Evolutionary conservation across 2,888 invertebrate species (phyloP), one percentile per base, ranked within the genome.

Genomic region (Sphaerophoria taeniata): DNA sequence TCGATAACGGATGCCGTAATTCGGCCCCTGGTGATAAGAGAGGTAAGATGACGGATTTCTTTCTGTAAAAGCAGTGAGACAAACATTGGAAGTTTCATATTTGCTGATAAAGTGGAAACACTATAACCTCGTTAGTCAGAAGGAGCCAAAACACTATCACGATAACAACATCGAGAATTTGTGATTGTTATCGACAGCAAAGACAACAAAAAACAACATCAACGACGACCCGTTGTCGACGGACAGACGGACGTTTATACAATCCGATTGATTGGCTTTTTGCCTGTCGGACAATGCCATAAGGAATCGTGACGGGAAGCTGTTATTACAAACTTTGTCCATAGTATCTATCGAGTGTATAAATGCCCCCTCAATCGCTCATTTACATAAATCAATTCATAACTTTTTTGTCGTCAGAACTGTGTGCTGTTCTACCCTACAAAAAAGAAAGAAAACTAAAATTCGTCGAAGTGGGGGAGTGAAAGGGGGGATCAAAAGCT

Each of bases 271-370:
- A 85, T 85, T 85, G 85, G 85, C 76, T 85, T 85, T 81, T 85
- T 69, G 85, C 76, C 85, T 77, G 85, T 85, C 85, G 85, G 81
- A 80, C 85, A 77, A 85, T 73, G 61, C 85, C 58, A 85, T 80
- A 74, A 81, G 85, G 79, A 87, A 87, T 87, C 88, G 88, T 88
- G 88, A 88, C 88, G 87, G 88, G 88, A 88, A 88, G 87, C 87
- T 86, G 79, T 87, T 87, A 87, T 87, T 88, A 87, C 87, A 80
- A 87, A 77, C 82, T 82, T 82, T 78, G 82, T 55, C 81, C 24
- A 24, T 24, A 24, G 24, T 24, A 24, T 24, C 24, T 1, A 49
- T 24, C 78, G 75, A 9, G 43, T 43, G 43, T 43, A 12, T 11
- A 53, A 49, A 33, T 67, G 69, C 74, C 69, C 74, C 78, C 75